A percentile compares a stretch with the other conserved stretches of the same genome.
Evolutionary conservation across 2,113 vertebrate genomes (phyloP).

Genomic region (Alethe castanea): DNA sequence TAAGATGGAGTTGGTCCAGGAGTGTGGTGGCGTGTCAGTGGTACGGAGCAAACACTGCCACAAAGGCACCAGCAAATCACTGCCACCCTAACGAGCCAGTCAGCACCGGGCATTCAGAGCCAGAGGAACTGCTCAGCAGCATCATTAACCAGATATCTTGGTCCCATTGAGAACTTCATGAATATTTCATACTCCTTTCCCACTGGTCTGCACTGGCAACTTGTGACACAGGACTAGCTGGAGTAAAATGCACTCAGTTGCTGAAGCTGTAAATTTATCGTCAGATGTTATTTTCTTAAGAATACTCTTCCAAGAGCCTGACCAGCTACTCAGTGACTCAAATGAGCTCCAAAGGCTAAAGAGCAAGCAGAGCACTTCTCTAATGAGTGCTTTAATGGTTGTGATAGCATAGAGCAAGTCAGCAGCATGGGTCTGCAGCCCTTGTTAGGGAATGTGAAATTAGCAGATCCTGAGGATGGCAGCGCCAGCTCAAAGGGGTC

Average conservation of each 20-base stretch:
- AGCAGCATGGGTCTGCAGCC: not conserved
- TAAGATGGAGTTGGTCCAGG: conserved; percentile 52
- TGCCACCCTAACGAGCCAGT: conserved; percentile 6
- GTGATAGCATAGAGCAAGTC: not conserved
- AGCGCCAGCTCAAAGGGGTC: not conserved
- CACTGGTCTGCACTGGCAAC: conserved; percentile 6
- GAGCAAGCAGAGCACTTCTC: not conserved
- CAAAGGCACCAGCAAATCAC: not conserved
- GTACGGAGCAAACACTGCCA: not conserved
- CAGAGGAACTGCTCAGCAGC: conserved; percentile 18
- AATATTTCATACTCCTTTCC: conserved; percentile 52
- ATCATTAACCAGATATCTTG: conserved; percentile 36
- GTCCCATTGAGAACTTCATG: conserved; percentile 47
- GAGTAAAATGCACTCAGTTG: not conserved
- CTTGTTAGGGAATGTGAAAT: not conserved
- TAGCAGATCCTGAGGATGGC: not conserved
- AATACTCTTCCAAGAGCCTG: not conserved
- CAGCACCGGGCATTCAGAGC: not conserved
- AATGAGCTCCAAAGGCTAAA: not conserved
- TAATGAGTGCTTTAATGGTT: conserved; percentile 35
- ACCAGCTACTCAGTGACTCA: not conserved
- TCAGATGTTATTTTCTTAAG: conserved; percentile 8
- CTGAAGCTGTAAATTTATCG: conserved; percentile 14
- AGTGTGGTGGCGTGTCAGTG: not conserved
- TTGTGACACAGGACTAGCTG: not conserved